A percentile compares a stretch with the other conserved stretches of the same genome.
Conservation (phyloP, 64 coral and sea anemone genomes). For the Catalaphyllia jardinei region DNA sequence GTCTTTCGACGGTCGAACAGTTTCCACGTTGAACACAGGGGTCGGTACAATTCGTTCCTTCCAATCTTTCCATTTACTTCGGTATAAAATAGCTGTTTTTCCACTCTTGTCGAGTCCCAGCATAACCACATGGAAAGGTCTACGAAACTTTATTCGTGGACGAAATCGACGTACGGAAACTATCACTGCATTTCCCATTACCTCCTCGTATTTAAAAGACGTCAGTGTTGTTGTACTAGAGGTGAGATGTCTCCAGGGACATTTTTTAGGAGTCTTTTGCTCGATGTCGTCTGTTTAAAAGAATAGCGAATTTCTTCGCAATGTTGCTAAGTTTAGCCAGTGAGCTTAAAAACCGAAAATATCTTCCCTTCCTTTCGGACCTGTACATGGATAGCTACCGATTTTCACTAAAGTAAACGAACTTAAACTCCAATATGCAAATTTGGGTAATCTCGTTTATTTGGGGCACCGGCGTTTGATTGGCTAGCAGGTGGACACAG, state of each 20-base stretch:
- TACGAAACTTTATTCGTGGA: constrained; percentile 69
- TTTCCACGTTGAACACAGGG: constrained; percentile 95
- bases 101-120: constrained; percentile 92
- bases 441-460: not conserved
- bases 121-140: constrained; percentile 96
- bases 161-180: constrained; percentile 82
- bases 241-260: not conserved
- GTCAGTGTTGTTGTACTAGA: not conserved
- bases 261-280: not conserved
- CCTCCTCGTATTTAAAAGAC: not conserved
- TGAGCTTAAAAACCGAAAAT: not conserved
- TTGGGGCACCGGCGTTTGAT: not conserved
- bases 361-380: not conserved
- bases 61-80: constrained; percentile 82
- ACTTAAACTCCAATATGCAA: constrained; percentile 22
- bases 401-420: not conserved
- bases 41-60: constrained; percentile 73
- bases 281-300: not conserved
- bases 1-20: constrained; percentile 75
- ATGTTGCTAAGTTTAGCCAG: constrained; percentile 12
- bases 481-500: not conserved
- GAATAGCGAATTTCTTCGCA: not conserved
- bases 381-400: not conserved
- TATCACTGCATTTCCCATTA: constrained; percentile 79
- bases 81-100: constrained; percentile 94